Evolutionary conservation across 2,888 invertebrate genomes (phyloP), one percentile per base, ranked within the genome.

Genomic region (Willowsia nigromaculata): DNA sequence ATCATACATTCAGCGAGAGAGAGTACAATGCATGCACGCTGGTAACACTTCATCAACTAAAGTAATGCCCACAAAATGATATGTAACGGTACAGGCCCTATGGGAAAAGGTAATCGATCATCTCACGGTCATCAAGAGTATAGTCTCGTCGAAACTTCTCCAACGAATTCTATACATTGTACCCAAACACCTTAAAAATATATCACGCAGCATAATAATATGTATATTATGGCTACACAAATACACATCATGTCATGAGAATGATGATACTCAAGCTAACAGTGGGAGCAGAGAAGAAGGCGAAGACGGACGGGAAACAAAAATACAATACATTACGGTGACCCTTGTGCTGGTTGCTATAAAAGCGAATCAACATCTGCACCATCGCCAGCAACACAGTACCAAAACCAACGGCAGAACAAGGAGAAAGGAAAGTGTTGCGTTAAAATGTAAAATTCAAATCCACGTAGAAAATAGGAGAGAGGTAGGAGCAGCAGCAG

Each of bases 371-470:
- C 71, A 71, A 13, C 22, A 43, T 18, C 43, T n/a, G n/a, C n/a
- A n/a, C n/a, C 13, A 27, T 11, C 22, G 25, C 0, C 37, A 37
- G 30, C n/a, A 25, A 25, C 59, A 62, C 50, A 50, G 13, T 15
- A 50, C 33, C 37, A 33, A 11, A 5, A 50, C 50, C 3, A 15
- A 22, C 22, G 22, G 5, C 25, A 56, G 6, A 22, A 56, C 4
- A 56, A 56, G 33, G 37, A 65, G 65, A 76, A 76, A 76, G 78
- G 53, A 30, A 53, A 78, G 78, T 50, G 53, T 78, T 53, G 78
- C 53, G 50, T 50, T 78, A 78, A 76, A 78, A 78, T 50, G 78
- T 78, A 53, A 78, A 78, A 78, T 78, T 78, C 78, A 50, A 78
- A 50, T 33, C 53, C 50, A 78, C 15, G 9, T 76, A 76, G 18